These are phyloP conservation scores for Notodonta ziczac DNA, from an alignment of 2,888 invertebrate species.

Conservation along the genomic window DNA sequence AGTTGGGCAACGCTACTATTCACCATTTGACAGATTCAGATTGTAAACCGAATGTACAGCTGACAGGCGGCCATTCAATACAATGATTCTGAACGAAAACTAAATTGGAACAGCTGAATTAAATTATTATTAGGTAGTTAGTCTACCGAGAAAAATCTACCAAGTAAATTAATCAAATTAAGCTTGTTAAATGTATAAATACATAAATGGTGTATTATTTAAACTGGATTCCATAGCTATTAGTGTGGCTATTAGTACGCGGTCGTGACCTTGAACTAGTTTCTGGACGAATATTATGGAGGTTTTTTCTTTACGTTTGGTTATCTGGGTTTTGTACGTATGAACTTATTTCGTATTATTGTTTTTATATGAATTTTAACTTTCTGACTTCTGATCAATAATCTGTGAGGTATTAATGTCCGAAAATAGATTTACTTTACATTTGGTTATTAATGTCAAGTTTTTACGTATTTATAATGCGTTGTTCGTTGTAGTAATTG, in stretches of 20 bases:
- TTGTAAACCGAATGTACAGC: conserved; percentile 55
- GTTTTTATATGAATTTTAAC: neutral
- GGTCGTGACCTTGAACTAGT: too few relatives aligned
- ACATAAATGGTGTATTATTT: too few relatives aligned
- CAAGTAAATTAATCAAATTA: neutral
- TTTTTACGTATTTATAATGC: neutral
- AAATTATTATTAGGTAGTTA: neutral
- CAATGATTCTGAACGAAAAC: conserved; percentile 47
- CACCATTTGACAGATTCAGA: conserved; percentile 61
- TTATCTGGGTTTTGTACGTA: neutral
- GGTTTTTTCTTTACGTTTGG: too few relatives aligned
- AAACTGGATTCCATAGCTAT: too few relatives aligned
- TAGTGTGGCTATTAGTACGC: too few relatives aligned
- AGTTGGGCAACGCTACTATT: conserved; percentile 11
- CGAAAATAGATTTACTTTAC: too few relatives aligned
- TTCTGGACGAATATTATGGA: too few relatives aligned
- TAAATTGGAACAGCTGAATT: conserved; percentile 1
- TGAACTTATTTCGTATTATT: conserved; percentile 2
- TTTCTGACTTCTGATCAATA: too few relatives aligned
- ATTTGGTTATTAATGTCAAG: neutral
- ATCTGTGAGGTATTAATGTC: too few relatives aligned
- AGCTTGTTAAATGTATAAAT: neutral
- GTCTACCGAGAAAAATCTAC: too few relatives aligned
- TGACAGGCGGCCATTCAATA: conserved; percentile 58
- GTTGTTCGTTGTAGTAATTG: neutral